Evolutionary conservation across 1,140 invertebrate genomes (phyloP).

Genomic region (Yoshiicerus persimilis): DNA sequence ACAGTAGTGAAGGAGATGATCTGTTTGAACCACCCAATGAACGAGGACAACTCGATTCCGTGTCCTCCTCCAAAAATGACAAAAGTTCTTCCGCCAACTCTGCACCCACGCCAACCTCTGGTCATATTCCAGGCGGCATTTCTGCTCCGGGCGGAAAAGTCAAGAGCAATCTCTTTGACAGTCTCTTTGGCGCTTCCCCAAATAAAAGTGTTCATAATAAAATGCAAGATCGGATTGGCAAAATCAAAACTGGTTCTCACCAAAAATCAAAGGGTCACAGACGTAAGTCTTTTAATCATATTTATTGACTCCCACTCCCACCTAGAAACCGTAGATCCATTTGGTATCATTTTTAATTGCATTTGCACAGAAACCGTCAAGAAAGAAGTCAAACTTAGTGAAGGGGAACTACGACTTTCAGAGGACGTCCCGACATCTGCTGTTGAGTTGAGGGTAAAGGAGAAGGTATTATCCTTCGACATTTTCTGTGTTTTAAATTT

Average conservation of each 20-base stretch:
- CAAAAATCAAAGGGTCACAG: slow-evolving; percentile 34
- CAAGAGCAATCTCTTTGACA: slow-evolving; percentile 48
- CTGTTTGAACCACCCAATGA: slow-evolving; percentile 74
- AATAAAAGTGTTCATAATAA: slow-evolving; percentile 16
- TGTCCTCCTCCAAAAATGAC: slow-evolving; percentile 55
- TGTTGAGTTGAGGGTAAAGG: slow-evolving; percentile 92
- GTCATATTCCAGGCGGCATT: not conserved
- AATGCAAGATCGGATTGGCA: slow-evolving; percentile 17
- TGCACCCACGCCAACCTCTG: not conserved
- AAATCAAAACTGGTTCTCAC: slow-evolving; percentile 24
- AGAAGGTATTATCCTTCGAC: slow-evolving; percentile 70
- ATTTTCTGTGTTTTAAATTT: slow-evolving; percentile 1
- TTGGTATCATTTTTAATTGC: not conserved
- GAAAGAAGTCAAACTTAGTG: slow-evolving; percentile 44
- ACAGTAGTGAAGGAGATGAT: slow-evolving; percentile 79
- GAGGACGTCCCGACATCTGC: slow-evolving; percentile 89
- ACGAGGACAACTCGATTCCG: slow-evolving; percentile 49
- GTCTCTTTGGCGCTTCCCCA: slow-evolving; percentile 46
- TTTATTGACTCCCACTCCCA: not conserved
- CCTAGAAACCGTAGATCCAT: not conserved
- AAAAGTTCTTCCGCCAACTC: not conserved
- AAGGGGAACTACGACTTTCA: slow-evolving; percentile 47
- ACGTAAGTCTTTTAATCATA: not conserved
- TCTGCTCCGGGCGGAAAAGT: not conserved
- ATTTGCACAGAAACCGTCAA: slow-evolving; percentile 22